Base-by-base conservation (phyloP, 2,888 invertebrate species). In the Lamellibrachia columna region DNA sequence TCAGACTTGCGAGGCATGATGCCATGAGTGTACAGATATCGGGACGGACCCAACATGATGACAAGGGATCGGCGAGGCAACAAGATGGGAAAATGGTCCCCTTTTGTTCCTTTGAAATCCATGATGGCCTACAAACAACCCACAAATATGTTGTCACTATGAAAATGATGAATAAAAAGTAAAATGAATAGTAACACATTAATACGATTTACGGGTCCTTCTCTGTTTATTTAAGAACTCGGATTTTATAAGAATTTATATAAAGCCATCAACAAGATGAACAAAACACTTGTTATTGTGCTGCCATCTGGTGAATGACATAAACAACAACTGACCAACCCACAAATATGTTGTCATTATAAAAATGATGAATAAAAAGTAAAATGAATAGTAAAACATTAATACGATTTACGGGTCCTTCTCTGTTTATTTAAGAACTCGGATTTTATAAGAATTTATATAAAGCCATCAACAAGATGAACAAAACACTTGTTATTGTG, bases 1-100 rank as follows among this genome's bases (percentile, higher is more conserved):
- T 99, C 99, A 95, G 97, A 98, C 93, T 98, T 98, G 94, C 98
- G 97, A 0, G 98, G 98, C 58, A 98, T 98, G 94, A 99, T 99
- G 11, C 95, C 96, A 94, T 97, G 96, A 91, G 96, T 95, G 96
- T 96, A 96, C 22, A 95, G 92, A 93, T 97, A 98, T 96, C 98
- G 90, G 0, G 98, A 97, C 96, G 98, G 98, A 0, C 97, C 98
- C 28, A 98, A 97, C 98, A 99, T 98, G 2, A 99, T 97, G 8
- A 98, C 96, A 92, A 98, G 96, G 52, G 98, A 98, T 94, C 98
- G 97, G 40, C 97, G 96, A 0, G 98, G 98, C 92, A 99, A 96
- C 8, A 96, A 92, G 15, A 98, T 97, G 0, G 98, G 97, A 9
- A 97, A 96, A 94, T 97, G 97, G 93, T 97, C 96, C 0, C 97